Conservation (phyloP, 2,888 invertebrate genomes). For the Lithophane leautieri region DNA sequence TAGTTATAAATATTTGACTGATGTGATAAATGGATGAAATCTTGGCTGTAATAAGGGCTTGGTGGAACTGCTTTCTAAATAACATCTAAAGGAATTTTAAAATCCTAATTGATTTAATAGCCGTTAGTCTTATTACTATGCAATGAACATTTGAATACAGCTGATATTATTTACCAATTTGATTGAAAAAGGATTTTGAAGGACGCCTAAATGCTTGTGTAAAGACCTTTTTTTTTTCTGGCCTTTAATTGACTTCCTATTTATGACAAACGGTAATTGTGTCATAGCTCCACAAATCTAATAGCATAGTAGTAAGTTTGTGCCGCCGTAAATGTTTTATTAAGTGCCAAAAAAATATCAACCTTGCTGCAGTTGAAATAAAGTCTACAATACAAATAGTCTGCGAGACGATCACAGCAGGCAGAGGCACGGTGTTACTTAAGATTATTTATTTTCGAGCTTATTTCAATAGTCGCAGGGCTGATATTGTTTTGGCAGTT, state of each 20-base stretch:
- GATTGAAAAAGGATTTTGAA: not conserved
- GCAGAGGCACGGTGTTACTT: not conserved
- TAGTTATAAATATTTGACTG: not conserved
- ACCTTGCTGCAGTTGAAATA: not conserved
- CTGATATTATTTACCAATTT: not conserved
- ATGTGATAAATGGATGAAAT: constrained; percentile 53
- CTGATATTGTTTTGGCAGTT: constrained; percentile 6
- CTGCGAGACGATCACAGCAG: not conserved
- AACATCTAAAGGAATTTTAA: constrained; percentile 17
- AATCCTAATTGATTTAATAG: constrained; percentile 14
- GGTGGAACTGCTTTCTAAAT: constrained; percentile 52
- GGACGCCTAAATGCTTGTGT: constrained; percentile 4
- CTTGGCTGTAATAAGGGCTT: constrained; percentile 44
- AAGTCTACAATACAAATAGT: not conserved
- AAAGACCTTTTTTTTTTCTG: constrained; percentile 12
- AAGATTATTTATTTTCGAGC: not conserved
- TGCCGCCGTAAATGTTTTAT: not conserved
- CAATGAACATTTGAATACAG: not conserved
- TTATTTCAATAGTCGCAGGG: not conserved
- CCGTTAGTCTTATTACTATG: constrained; percentile 26
- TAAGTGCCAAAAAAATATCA: constrained; percentile 7
- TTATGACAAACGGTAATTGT: constrained; percentile 29
- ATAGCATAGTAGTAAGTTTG: constrained; percentile 38
- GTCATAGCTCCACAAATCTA: constrained; percentile 18
- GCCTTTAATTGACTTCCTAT: constrained; percentile 42